Evolutionary conservation across 1,140 invertebrate genomes (phyloP), one percentile per base, ranked within the genome.

Genomic region (Drosophila melanogaster): DNA sequence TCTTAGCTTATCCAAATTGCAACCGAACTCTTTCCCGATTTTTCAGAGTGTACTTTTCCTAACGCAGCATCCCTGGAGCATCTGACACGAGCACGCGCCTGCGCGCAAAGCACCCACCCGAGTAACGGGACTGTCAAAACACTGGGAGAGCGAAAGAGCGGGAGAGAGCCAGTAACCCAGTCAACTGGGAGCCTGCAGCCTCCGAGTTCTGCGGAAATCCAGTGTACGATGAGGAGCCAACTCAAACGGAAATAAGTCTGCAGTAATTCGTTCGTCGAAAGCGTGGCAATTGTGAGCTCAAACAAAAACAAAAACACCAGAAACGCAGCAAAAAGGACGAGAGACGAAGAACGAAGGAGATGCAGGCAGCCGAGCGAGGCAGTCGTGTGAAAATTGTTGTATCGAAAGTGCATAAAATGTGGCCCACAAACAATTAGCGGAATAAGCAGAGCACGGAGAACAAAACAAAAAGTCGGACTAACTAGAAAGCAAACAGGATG

Each of bases 391-490:
- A 75, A 85, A 81, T 66, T 79, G 24, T 74, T 77, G 61, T 62
- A 86, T 86, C 57, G 73, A 86, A 81, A 73, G 77, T 73, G 50
- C 54, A 66, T 64, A 55, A 86, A 87, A 78, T 78, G 83, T 87
- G 74, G 51, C 67, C 65, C 64, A 58, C 67, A 66, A 76, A 79
- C 76, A 84, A 76, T 83, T 79, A 84, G 54, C 46, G 49, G 30
- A 47, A 50, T 38, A 57, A 38, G 50, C 41, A 19, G 11, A 47
- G 50, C 19, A 33, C 37, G 11, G 12, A 37, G 8, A 62, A 30
- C 67, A 49, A 58, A 75, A 65, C 59, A 78, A 66, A 66, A 30
- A 62, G 38, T 44, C 30, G 51, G 61, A 44, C 62, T 38, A 41
- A 57, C 54, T 30, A 24, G 50, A 41, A 24, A 47, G 19, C 43